Percentiles rank a stretch among this genome's conserved stretches.
Evolutionary conservation across 2,113 vertebrate genomes (phyloP).

Genomic region (Ochotona princeps): DNA sequence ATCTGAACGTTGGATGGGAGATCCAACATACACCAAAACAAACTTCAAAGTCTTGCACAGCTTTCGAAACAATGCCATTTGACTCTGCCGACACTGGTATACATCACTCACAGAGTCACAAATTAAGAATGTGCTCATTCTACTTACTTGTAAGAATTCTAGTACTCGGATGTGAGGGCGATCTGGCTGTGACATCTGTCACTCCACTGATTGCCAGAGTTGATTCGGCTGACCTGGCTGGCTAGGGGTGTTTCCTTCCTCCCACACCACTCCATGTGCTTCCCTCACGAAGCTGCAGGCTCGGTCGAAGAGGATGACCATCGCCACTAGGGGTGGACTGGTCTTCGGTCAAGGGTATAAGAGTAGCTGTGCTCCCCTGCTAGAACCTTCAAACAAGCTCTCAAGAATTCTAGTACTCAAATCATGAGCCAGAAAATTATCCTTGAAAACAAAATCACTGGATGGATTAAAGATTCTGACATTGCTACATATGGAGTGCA

Average conservation of each 20-base stretch:
- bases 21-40: slow-evolving; percentile 65
- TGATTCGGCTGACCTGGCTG: no score
- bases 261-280: no score
- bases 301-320: no score
- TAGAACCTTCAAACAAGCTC: no score
- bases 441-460: slow-evolving; percentile 11
- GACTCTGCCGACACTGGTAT: background rate
- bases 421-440: slow-evolving; percentile 41
- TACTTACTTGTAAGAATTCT: slow-evolving; percentile 39
- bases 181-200: no score
- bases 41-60: background rate
- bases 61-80: slow-evolving; percentile 21
- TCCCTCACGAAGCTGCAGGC: no score
- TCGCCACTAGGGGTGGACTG: no score
- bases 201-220: no score
- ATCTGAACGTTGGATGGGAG: slow-evolving; percentile 68
- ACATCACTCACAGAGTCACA: background rate
- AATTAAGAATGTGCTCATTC: slow-evolving; percentile 9
- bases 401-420: slow-evolving; percentile 10
- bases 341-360: no score
- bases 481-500: background rate
- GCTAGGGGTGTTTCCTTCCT: no score
- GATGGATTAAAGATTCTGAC: background rate
- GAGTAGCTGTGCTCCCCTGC: no score
- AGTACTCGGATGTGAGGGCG: no score